A percentile compares a stretch with the other conserved stretches of the same genome.
Evolutionary conservation across 2,888 invertebrate genomes (phyloP).

Genomic region (Rhamnusium bicolor): DNA sequence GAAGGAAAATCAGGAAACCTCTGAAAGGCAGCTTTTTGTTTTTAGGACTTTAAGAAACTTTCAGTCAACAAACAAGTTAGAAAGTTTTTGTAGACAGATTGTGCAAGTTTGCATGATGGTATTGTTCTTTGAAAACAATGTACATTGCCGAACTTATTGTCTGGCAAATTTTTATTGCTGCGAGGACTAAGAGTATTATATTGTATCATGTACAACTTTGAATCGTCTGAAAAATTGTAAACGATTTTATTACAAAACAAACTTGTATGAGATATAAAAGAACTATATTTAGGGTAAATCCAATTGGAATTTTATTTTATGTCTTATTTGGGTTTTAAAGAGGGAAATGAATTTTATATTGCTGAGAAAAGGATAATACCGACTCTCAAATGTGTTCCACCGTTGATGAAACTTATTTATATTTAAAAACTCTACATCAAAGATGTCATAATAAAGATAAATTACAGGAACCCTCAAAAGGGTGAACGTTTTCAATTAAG

Average conservation of each 20-base stretch:
- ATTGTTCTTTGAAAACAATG: slow-evolving; percentile 64
- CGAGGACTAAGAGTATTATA: slow-evolving; percentile 48
- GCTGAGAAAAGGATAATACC: neutral
- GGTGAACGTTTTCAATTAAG: too few relatives aligned
- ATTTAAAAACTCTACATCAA: too few relatives aligned
- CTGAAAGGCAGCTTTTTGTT: slow-evolving; percentile 51
- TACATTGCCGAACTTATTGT: slow-evolving; percentile 63
- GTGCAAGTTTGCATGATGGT: slow-evolving; percentile 64
- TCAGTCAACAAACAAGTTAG: slow-evolving; percentile 62
- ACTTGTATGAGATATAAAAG: slow-evolving; percentile 13
- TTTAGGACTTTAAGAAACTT: slow-evolving; percentile 53
- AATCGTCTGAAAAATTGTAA: slow-evolving; percentile 40
- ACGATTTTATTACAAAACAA: slow-evolving; percentile 38
- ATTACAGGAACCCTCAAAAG: too few relatives aligned
- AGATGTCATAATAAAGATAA: too few relatives aligned
- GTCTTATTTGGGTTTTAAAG: neutral
- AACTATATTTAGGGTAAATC: neutral
- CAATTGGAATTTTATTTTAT: neutral
- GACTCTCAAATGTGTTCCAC: neutral
- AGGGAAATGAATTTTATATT: neutral
- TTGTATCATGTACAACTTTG: slow-evolving; percentile 47
- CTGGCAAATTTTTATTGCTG: slow-evolving; percentile 63
- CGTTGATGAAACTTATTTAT: too few relatives aligned
- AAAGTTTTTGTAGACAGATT: slow-evolving; percentile 64
- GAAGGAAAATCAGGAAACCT: slow-evolving; percentile 47